Evolutionary conservation across 2,888 invertebrate genomes (phyloP), one percentile per base, ranked within the genome.

Genomic region (Pantelozetes paolii): DNA sequence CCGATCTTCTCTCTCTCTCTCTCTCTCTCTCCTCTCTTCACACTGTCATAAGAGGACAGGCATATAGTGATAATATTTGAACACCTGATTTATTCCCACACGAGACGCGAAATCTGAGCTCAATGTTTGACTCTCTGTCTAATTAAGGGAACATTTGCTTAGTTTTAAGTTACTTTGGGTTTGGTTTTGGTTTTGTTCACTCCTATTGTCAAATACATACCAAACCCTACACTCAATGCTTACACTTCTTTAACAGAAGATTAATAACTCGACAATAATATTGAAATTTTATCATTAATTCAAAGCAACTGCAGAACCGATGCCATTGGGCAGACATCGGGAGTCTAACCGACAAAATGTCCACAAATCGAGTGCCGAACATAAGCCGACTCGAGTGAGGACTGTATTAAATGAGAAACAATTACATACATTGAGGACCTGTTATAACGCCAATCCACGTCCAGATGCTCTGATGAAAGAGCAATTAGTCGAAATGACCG

Each of bases 401-500:
- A 99, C 99, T 2, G 99, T 99, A 48, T 88, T 99, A 76, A 99
- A 97, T 84, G 99, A 99, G 84, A 96, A 96, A 83, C 99, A 99
- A 83, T 86, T 99, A 79, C 95, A 96, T 84, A 99, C 97, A 9
- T 86, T 99, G 80, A 88, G 97, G 85, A 96, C 95, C 77, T 98
- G 97, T 84, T 99, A 99, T 85, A 91, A 91, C 75, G 94, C 95
- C 74, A 99, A 99, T 85, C 96, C 98, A 75, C 87, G 99, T 71
- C 99, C 99, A 50, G 99, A 99, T 84, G 98, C 99, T 54, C 87
- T 98, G 76, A 95, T 97, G 94, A 99, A 99, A 85, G 99, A 99
- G 83, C 97, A 98, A 83, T 87, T 99, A 77, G 97, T 97, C 57
- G 98, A 99, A 85, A 96, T 98, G 97, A 99, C 99, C 20, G 90